phyloP scores from a whole-genome alignment of 2,888 invertebrate genomes.

The Arctia plantaginis region DNA sequence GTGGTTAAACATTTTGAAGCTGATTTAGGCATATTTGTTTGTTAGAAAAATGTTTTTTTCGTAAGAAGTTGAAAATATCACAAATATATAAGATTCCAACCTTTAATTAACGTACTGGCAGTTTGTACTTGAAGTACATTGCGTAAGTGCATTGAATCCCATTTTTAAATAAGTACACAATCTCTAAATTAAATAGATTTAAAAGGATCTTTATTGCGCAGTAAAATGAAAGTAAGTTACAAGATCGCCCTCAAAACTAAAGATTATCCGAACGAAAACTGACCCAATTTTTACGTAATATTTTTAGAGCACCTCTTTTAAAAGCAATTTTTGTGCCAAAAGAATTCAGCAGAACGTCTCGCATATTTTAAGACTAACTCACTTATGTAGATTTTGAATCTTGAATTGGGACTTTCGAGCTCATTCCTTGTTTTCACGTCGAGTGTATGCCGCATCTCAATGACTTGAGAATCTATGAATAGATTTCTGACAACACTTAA shows the following conservation, averaged over 20 bases:
- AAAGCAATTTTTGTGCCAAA: conserved; percentile 47
- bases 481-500: conserved; percentile 26
- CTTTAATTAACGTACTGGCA: background rate
- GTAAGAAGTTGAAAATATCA: background rate
- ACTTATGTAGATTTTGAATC: conserved; percentile 25
- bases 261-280: conserved; percentile 32
- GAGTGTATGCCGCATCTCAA: conserved; percentile 50
- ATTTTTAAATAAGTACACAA: background rate
- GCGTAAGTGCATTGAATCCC: background rate
- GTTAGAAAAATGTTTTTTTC: background rate
- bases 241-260: conserved; percentile 38
- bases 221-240: conserved; percentile 26
- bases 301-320: conserved; percentile 46
- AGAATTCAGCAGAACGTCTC: conserved; percentile 30
- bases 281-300: conserved; percentile 47
- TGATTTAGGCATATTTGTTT: background rate
- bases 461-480: conserved; percentile 41
- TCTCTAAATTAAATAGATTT: background rate
- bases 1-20: background rate
- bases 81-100: background rate
- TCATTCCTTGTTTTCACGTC: conserved; percentile 45
- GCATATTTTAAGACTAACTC: conserved; percentile 29
- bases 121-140: background rate
- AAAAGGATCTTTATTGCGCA: conserved; percentile 10
- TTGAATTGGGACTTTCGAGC: conserved; percentile 29